Conservation (phyloP, 2,113 vertebrate genomes). For the Poeciliopsis retropinna region DNA sequence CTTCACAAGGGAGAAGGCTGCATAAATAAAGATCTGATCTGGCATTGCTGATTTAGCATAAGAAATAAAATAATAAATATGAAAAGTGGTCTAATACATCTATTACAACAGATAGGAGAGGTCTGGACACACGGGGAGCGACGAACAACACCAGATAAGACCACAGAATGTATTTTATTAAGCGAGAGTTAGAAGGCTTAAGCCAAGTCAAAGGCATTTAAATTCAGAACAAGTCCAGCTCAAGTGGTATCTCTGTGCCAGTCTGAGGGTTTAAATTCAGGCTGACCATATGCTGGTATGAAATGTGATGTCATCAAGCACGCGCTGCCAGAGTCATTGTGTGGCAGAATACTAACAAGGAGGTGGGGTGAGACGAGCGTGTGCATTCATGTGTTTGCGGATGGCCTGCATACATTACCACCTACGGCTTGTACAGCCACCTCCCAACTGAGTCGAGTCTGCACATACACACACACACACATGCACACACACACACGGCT, state of each 20-base stretch:
- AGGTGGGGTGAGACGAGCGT: constrained; percentile 57
- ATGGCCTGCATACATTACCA: constrained; percentile 79
- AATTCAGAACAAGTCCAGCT: constrained; percentile 46
- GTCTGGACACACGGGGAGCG: not conserved
- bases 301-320: constrained; percentile 56
- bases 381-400: constrained; percentile 74
- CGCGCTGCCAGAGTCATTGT: constrained; percentile 64
- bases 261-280: constrained; percentile 13
- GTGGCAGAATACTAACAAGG: constrained; percentile 62
- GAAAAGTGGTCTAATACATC: not conserved
- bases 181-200: not conserved
- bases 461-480: constrained; percentile 8
- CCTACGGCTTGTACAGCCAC: constrained; percentile 69
- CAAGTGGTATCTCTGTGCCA: constrained; percentile 30
- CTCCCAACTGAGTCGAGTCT: constrained; percentile 16
- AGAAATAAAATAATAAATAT: not conserved
- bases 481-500: constrained; percentile 36
- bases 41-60: not conserved
- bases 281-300: constrained; percentile 51
- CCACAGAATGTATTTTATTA: constrained; percentile 3
- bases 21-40: not conserved
- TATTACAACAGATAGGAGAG: not conserved
- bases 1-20: too few relatives aligned
- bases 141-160: not conserved
- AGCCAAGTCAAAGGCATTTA: constrained; percentile 11